Evolutionary conservation across 2,797 vertebrate species (phyloP), one percentile per base, ranked within the genome.

Genomic region (Potorous gilbertii): DNA sequence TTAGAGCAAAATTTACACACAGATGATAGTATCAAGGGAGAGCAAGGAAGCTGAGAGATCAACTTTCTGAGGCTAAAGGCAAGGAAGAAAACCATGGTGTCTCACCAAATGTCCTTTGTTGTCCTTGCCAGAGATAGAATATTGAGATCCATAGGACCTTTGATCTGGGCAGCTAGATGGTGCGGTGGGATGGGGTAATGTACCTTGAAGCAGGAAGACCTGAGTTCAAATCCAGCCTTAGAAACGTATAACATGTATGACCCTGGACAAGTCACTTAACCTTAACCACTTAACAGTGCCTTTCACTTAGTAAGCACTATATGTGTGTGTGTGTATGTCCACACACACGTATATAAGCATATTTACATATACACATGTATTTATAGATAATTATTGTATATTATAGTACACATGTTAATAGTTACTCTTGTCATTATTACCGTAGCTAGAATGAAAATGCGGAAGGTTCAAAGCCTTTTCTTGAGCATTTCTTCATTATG

Each of bases 401-500:
- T 56, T 56, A 56, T 56, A 28, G 8, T 11, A 57, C 29, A 57
- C 29, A 57, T 57, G 9, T 57, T 29, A 57, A n/a, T 74, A 34
- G 31, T 34, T 18, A 66, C n/a, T 74, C 21, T 81, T 81, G 46
- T 81, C 6, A 21, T 40, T 46, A 81, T 24, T 46, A 81, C 46
- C 40, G 11, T 46, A 46, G 18, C 13, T 21, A 46, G 91, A 91
- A 91, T 52, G 94, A 94, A 91, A 95, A 89, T 55, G 34, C 24
- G 50, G 14, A 0, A 9, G 21, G 56, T 66, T 31, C 66, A 31
- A 55, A 29, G 2, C 89, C 54, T 50, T 14, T 92, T 59, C 31
- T 93, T 92, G 40, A 62, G 55, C 0, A 50, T 91, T 94, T 97
- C 81, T 96, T 13, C 1, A 5, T 95, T 96, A 56, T 29, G 97